These are phyloP conservation scores for Adoxophyes honmai DNA, from an alignment of 1,140 invertebrate species.

Conservation along the genomic window DNA sequence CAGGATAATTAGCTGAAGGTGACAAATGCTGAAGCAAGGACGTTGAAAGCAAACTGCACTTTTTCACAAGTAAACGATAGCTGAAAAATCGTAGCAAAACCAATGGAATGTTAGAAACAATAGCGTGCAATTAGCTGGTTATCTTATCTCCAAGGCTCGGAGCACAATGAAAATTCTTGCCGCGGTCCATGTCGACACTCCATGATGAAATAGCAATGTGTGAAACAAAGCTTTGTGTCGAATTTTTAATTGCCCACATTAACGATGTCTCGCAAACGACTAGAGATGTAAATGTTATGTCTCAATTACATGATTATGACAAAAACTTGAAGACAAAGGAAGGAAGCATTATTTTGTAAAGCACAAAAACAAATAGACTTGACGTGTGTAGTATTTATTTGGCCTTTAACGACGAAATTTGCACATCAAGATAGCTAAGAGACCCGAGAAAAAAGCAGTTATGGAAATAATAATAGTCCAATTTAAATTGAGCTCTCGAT, in stretches of 20 bases:
- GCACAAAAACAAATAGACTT: too few relatives aligned
- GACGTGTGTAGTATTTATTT: too few relatives aligned
- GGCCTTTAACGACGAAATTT: too few relatives aligned
- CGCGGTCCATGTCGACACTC: constrained; percentile 28
- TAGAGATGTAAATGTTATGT: too few relatives aligned
- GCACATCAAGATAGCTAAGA: too few relatives aligned
- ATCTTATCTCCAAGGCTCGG: constrained; percentile 53
- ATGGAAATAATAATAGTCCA: too few relatives aligned
- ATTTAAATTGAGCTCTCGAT: too few relatives aligned
- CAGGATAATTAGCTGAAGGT: too few relatives aligned
- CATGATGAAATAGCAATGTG: constrained; percentile 2
- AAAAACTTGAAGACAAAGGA: constrained; percentile 21
- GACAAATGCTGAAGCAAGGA: too few relatives aligned
- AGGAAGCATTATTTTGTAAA: neutral
- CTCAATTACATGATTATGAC: neutral
- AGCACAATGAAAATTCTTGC: constrained; percentile 51
- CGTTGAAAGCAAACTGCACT: too few relatives aligned
- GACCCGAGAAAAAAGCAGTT: too few relatives aligned
- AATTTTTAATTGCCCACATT: neutral
- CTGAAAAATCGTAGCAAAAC: neutral
- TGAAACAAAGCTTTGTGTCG: neutral
- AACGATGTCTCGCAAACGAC: neutral
- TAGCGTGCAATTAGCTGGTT: constrained; percentile 23
- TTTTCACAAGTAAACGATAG: too few relatives aligned
- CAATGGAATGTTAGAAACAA: constrained; percentile 13